phyloP scores from a whole-genome alignment of 1,140 invertebrate species.

The Helicoverpa armigera region DNA sequence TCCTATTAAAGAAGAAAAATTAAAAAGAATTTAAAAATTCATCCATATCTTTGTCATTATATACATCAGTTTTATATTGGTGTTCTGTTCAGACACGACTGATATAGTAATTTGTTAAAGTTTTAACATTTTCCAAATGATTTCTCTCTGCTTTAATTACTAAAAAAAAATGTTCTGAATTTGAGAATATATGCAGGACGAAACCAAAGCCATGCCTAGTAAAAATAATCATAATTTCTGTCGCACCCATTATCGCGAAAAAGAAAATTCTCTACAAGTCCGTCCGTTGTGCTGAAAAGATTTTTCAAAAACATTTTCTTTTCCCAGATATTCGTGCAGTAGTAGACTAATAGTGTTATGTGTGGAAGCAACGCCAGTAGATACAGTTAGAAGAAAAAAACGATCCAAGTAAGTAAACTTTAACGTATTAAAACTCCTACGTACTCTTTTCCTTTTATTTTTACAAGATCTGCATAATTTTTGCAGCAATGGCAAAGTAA shows the following conservation, averaged over 20 bases:
- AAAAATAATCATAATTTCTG: too few species aligned
- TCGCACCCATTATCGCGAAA: background rate
- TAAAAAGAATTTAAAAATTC: too few species aligned
- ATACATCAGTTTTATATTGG: too few species aligned
- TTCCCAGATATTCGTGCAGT: slow-evolving; percentile 91
- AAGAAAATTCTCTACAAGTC: background rate
- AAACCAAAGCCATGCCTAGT: too few species aligned
- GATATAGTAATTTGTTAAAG: too few species aligned
- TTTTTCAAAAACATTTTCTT: slow-evolving; percentile 22
- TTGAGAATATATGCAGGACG: too few species aligned
- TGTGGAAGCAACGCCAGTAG: slow-evolving; percentile 94
- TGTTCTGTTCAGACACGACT: too few species aligned
- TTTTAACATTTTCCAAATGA: too few species aligned
- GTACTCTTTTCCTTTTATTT: background rate
- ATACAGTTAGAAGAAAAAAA: slow-evolving; percentile 89
- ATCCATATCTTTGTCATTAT: too few species aligned
- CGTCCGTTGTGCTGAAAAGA: background rate
- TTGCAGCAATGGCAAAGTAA: background rate
- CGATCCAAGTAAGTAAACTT: slow-evolving; percentile 80
- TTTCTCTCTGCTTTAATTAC: too few species aligned
- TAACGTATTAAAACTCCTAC: background rate
- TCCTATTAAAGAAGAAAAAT: too few species aligned
- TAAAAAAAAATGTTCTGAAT: too few species aligned
- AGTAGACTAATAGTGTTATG: slow-evolving; percentile 96
- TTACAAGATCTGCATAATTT: slow-evolving; percentile 19